phyloP scores from a whole-genome alignment of 2,797 vertebrate species.

The Potorous gilbertii region DNA sequence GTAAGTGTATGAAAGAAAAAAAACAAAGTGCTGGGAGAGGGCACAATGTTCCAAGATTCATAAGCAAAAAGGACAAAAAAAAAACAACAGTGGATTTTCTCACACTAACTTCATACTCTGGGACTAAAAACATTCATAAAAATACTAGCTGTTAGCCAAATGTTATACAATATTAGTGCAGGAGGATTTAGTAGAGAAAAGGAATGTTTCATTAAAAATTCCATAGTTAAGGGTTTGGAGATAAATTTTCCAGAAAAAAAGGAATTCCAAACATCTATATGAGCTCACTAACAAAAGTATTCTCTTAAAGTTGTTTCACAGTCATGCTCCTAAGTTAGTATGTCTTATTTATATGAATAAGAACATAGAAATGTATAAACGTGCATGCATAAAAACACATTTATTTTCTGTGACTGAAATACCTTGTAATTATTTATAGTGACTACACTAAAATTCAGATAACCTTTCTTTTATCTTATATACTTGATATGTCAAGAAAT shows the following conservation, averaged over 20 bases:
- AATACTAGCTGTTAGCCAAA: neutral
- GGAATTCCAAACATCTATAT: slow-evolving; percentile 52
- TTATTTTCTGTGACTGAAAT: slow-evolving; percentile 66
- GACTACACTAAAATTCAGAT: slow-evolving; percentile 51
- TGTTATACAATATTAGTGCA: neutral
- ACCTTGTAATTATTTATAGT: slow-evolving; percentile 65
- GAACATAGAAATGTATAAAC: slow-evolving; percentile 61
- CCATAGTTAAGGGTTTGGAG: slow-evolving; percentile 14
- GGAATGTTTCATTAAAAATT: neutral
- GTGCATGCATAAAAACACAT: slow-evolving; percentile 57
- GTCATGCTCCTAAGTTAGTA: slow-evolving; percentile 50
- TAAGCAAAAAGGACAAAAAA: neutral
- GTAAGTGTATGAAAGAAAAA: neutral
- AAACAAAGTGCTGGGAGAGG: neutral
- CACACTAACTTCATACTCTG: neutral
- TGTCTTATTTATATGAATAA: slow-evolving; percentile 71
- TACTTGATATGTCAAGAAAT: slow-evolving; percentile 7
- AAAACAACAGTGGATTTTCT: neutral
- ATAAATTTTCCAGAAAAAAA: slow-evolving; percentile 11
- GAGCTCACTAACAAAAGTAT: slow-evolving; percentile 57
- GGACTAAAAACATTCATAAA: neutral
- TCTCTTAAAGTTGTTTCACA: slow-evolving; percentile 65
- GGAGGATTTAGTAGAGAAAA: neutral
- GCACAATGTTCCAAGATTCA: neutral
- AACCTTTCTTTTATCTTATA: slow-evolving; percentile 5